phyloP scores from a whole-genome alignment of 2,797 vertebrate genomes.

The Parauchenoglanis punctatus region DNA sequence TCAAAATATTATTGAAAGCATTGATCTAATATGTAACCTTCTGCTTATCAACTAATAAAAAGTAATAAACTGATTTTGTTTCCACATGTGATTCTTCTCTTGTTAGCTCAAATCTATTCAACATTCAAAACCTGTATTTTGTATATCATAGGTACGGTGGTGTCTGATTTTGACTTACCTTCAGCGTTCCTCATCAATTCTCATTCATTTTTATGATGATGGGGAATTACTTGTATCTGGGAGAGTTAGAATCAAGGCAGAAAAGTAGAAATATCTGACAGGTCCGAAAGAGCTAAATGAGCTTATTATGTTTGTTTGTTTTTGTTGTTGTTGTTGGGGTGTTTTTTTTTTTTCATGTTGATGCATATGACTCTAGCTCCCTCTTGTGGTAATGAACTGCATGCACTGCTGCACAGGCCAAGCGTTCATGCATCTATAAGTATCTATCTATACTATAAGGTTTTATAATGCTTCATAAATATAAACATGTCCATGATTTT shows the following conservation, averaged over 20 bases:
- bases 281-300: neutral
- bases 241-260: neutral
- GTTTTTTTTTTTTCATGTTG: neutral
- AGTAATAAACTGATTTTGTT: neutral
- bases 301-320: neutral
- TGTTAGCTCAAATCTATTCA: neutral
- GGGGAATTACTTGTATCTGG: neutral
- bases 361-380: constrained; percentile 58
- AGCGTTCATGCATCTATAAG: neutral
- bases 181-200: neutral
- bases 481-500: neutral
- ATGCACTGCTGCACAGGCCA: constrained; percentile 7
- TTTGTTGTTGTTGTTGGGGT: neutral
- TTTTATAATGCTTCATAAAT: neutral
- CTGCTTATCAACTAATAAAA: neutral
- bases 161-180: neutral
- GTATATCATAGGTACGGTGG: too few species aligned
- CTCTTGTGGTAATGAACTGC: constrained; percentile 58
- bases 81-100: neutral
- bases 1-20: too few species aligned
- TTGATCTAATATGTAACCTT: neutral
- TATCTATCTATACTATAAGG: neutral
- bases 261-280: neutral
- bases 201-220: neutral
- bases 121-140: neutral